A percentile compares a stretch with the other conserved stretches of the same genome.
Evolutionary conservation across 2,797 vertebrate species (phyloP).

Genomic region (Dallia pectoralis): DNA sequence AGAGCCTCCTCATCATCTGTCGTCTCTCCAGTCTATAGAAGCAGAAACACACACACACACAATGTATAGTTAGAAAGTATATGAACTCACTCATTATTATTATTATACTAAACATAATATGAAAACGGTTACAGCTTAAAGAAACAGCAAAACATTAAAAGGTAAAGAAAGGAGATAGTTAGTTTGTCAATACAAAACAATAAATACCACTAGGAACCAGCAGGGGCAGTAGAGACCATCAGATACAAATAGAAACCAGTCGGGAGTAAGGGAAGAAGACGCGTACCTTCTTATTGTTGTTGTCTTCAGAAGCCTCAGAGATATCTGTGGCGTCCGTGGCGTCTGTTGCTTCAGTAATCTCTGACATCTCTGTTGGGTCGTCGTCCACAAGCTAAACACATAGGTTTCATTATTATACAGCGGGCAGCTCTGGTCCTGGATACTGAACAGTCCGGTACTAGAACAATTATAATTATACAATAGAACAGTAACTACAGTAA

Average conservation of each 20-base stretch:
- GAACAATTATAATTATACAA: too few species aligned
- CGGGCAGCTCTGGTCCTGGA: neutral
- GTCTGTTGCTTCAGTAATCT: slow-evolving; percentile 74
- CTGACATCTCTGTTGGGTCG: slow-evolving; percentile 74
- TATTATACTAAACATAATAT: neutral
- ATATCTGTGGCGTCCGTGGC: slow-evolving; percentile 87
- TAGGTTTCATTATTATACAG: neutral
- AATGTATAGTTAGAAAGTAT: neutral
- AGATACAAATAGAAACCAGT: neutral
- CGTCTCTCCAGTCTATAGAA: slow-evolving; percentile 80
- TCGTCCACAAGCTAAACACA: slow-evolving; percentile 82
- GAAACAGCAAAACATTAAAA: neutral
- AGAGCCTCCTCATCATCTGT: slow-evolving; percentile 93
- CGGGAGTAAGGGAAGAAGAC: neutral
- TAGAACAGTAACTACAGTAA: too few species aligned
- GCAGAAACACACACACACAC: slow-evolving; percentile 12
- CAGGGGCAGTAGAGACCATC: too few species aligned
- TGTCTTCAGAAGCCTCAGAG: slow-evolving; percentile 91
- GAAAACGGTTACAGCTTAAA: neutral
- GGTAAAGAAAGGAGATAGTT: neutral
- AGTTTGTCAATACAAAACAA: too few species aligned
- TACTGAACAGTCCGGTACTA: neutral
- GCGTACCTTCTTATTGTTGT: slow-evolving; percentile 91
- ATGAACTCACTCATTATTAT: neutral
- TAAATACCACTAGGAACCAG: too few species aligned